Evolutionary conservation across 2,113 vertebrate genomes (phyloP), one percentile per base, ranked within the genome.

Genomic region (Mormyrus iriodes): DNA sequence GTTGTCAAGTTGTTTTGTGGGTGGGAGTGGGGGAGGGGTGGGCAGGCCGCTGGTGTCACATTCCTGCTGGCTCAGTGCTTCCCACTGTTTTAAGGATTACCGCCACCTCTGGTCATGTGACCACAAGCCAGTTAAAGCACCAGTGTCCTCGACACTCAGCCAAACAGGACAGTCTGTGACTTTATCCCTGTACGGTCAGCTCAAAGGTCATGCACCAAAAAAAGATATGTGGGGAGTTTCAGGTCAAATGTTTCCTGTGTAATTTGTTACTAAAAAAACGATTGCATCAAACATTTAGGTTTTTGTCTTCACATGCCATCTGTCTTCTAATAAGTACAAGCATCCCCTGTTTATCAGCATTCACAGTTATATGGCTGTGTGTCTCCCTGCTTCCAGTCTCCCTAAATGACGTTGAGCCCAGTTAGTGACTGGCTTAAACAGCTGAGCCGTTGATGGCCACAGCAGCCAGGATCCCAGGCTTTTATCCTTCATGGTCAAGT

Each of bases 381-480:
- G 42, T 31, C 24, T 44, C 4, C 82, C 31, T 58, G 17, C 85
- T 89, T 61, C 44, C 73, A 79, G 31, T 0, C 35, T 79, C 39
- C 87, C 17, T 87, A 51, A 79, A 51, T 91, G 88, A 88, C 44
- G 52, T 52, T 39, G 69, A 82, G 53, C 1, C 53, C 85, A 87
- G 89, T 86, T 85, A 82, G 86, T 93, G 88, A 92, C 90, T 89
- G 89, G 90, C 69, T 87, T 0, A 52, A 53, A 91, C 91, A 92
- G 91, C 92, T 91, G 92, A 90, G 88, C 88, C 48, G 19, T 13
- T 85, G 12, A 85, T 46, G 35, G 83, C 1, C 31, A 31, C 49
- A 27, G 31, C 35, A 24, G 42, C 35, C 42, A 49, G 31, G 17
- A n/a, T 49, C n/a, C 31, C 42, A 9, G 15, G 51, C 42, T 21